Percentiles rank a stretch among this genome's conserved stretches.
Evolutionary conservation across 1,140 invertebrate species (phyloP).

Genomic region (Oncopodura yosiiana): DNA sequence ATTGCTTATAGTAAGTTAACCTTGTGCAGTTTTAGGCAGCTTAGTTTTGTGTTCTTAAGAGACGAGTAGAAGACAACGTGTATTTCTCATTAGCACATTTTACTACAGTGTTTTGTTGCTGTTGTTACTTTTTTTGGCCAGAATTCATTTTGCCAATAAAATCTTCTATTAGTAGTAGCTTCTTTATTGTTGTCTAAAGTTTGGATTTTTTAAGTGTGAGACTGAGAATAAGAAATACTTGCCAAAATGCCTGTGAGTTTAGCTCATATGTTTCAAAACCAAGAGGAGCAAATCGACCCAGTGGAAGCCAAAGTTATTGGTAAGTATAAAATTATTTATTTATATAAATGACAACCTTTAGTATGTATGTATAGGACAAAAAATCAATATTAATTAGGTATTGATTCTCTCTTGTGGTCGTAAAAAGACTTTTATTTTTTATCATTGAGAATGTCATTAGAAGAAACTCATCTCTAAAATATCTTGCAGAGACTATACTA

Average conservation of each 20-base stretch:
- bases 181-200: neutral
- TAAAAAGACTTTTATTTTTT: too few species aligned
- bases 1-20: too few species aligned
- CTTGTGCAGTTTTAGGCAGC: too few species aligned
- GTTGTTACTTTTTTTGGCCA: neutral
- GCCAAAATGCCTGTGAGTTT: constrained; percentile 14
- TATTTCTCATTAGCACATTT: neutral
- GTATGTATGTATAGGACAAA: neutral
- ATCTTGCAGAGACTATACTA: neutral
- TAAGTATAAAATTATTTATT: constrained; percentile 4
- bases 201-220: neutral
- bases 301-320: constrained; percentile 23
- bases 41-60: too few species aligned
- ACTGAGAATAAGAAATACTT: neutral
- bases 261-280: constrained; percentile 21
- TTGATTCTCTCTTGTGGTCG: too few species aligned
- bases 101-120: neutral
- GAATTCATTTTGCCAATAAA: too few species aligned
- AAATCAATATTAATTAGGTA: neutral
- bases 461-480: too few species aligned
- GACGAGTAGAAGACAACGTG: neutral
- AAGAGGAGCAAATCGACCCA: constrained; percentile 22
- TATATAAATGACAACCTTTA: too few species aligned
- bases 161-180: too few species aligned
- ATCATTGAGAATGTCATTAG: too few species aligned